phyloP scores from a whole-genome alignment of 2,113 vertebrate species.

The Tenrec ecaudatus region DNA sequence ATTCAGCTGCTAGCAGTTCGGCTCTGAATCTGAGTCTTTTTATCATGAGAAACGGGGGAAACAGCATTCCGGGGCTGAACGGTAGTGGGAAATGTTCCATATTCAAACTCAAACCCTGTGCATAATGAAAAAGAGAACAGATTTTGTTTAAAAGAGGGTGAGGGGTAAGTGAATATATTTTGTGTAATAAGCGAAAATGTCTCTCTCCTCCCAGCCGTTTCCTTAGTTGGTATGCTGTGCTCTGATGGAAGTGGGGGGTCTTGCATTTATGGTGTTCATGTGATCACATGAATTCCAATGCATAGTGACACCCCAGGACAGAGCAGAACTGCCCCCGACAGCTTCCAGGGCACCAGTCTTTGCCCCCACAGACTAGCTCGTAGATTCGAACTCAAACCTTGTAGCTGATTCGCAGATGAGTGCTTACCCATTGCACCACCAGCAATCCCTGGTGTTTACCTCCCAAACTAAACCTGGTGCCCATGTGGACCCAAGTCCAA shows the following conservation, averaged over 20 bases:
- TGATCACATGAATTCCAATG: not conserved
- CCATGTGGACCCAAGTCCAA: not conserved
- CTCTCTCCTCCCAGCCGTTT: constrained; percentile 3
- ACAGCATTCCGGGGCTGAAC: constrained; percentile 66
- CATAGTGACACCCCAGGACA: not conserved
- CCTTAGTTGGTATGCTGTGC: constrained; percentile 31
- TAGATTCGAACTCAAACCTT: not conserved
- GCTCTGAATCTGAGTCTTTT: constrained; percentile 75
- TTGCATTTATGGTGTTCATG: constrained; percentile 29
- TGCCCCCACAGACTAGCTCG: not conserved
- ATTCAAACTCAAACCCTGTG: constrained; percentile 61
- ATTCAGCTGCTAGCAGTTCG: constrained; percentile 86
- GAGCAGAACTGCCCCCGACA: not conserved
- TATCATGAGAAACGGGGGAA: constrained; percentile 81
- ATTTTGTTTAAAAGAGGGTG: not conserved
- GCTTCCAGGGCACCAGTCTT: not conserved
- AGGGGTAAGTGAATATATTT: not conserved
- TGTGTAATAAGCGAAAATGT: not conserved
- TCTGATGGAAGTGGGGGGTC: not conserved
- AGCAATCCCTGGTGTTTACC: not conserved
- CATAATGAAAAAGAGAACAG: constrained; percentile 47
- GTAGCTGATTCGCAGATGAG: not conserved
- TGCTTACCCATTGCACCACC: not conserved
- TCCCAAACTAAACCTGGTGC: not conserved
- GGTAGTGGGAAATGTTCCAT: constrained; percentile 74